Percentiles rank a stretch among this genome's conserved stretches.
These are phyloP conservation scores for Chrysocyon brachyurus DNA, from an alignment of 2,797 vertebrate genomes.

Conservation along the genomic window DNA sequence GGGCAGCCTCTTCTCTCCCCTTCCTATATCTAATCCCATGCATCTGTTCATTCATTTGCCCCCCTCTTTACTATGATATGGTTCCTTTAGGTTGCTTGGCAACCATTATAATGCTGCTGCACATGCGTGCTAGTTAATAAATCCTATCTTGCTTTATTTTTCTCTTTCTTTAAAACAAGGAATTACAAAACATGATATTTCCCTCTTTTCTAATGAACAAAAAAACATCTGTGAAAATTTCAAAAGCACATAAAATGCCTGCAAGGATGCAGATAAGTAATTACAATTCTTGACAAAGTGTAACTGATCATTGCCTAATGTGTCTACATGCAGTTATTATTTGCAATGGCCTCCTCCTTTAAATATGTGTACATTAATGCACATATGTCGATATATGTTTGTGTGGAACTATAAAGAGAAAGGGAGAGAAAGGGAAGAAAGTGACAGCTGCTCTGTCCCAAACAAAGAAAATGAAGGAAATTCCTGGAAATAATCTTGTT, in stretches of 20 bases:
- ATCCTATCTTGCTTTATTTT: conserved; percentile 85
- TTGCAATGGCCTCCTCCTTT: conserved; percentile 76
- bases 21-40: conserved; percentile 79
- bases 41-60: conserved; percentile 82
- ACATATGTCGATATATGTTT: conserved; percentile 74
- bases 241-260: conserved; percentile 83
- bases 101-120: conserved; percentile 85
- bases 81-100: conserved; percentile 86
- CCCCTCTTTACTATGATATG: conserved; percentile 83
- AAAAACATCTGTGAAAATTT: conserved; percentile 84
- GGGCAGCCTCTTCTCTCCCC: conserved; percentile 53
- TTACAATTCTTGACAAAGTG: conserved; percentile 85
- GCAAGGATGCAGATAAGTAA: conserved; percentile 84
- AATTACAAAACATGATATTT: conserved; percentile 80
- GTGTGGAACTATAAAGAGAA: conserved; percentile 59
- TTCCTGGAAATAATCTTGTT: conserved; percentile 78
- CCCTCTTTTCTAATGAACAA: conserved; percentile 77
- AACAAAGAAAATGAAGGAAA: conserved; percentile 81
- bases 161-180: conserved; percentile 81
- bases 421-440: conserved; percentile 60
- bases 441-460: conserved; percentile 70
- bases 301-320: conserved; percentile 81
- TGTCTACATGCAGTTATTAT: conserved; percentile 79
- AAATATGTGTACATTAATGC: conserved; percentile 78
- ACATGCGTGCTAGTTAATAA: conserved; percentile 85